Base-by-base conservation (phyloP, 2,888 invertebrate genomes). In the Polyploca ridens region DNA sequence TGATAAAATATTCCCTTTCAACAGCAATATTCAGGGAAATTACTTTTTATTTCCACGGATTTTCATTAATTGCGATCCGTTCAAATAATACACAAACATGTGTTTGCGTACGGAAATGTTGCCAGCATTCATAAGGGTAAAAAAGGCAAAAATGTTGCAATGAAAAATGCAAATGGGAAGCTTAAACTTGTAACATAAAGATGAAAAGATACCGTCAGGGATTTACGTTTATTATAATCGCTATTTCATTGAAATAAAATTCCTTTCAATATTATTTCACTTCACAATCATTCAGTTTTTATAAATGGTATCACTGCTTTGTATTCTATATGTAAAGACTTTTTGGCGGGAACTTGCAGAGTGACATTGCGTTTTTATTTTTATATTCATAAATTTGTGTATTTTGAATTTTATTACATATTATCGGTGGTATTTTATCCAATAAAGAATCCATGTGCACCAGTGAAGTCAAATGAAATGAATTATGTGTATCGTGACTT, bases 111-210 rank as follows among this genome's bases (percentile, higher is more conserved):
- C 54, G 54, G 19, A 54, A 54, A 54, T n/a, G 19, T 54, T 54
- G 54, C 54, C 54, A 54, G 54, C 54, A 16, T 19, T 54, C n/a
- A 54, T 19, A 57, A 58, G 54, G 63, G 63, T 61, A 54, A 67
- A 68, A 64, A 72, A 66, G 58, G 62, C 33, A 62, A 46, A 41
- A 67, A 46, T 68, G 59, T 73, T 75, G 72, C 66, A 75, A 75
- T 75, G 66, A 67, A 68, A 70, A 64, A 70, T 74, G 72, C 65
- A 72, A 74, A 75, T 75, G 69, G 62, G 67, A 62, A 66, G 74
- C 69, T 75, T 69, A 70, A 70, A 33, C 64, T 65, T 68, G 65
- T 70, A 41, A 41, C 41, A 8, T 41, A 65, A 68, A 72, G 65
- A 70, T 68, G 65, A 70, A 69, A 70, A 67, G 61, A 67, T 67